These are phyloP conservation scores for Parazoanthus swiftii DNA, from an alignment of 92 coral and sea anemone genomes.

Conservation along the genomic window DNA sequence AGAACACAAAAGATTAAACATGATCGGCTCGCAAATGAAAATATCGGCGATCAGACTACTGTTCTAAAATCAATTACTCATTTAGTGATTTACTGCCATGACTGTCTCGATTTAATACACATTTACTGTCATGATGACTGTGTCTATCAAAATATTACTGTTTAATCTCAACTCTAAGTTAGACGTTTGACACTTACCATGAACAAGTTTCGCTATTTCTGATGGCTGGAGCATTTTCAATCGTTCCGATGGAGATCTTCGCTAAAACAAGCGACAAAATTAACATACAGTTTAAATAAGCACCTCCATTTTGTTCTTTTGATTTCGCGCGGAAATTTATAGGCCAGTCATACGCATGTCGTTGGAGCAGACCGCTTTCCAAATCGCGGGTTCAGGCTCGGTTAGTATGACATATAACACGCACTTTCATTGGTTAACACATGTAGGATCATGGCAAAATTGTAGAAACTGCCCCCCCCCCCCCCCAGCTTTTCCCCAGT, in stretches of 20 bases:
- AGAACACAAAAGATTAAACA: too few species aligned
- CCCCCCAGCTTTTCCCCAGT: too few species aligned
- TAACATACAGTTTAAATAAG: background rate
- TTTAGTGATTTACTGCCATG: too few species aligned
- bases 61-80: too few species aligned
- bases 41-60: too few species aligned
- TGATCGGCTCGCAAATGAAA: too few species aligned
- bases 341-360: background rate
- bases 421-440: too few species aligned
- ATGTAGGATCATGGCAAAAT: too few species aligned
- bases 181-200: slow-evolving; percentile 2
- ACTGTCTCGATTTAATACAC: too few species aligned
- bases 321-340: slow-evolving; percentile 37
- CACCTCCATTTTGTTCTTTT: slow-evolving; percentile 33
- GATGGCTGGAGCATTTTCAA: slow-evolving; percentile 26
- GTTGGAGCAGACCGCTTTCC: background rate
- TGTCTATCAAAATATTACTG: background rate
- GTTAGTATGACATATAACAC: too few species aligned
- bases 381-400: slow-evolving; percentile 11
- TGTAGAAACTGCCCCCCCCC: too few species aligned
- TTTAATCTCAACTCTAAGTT: background rate
- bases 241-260: background rate
- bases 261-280: background rate
- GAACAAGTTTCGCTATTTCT: slow-evolving; percentile 35
- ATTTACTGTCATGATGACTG: too few species aligned